Evolutionary conservation across 2,113 vertebrate genomes (phyloP).

Genomic region (Ictalurus furcatus): DNA sequence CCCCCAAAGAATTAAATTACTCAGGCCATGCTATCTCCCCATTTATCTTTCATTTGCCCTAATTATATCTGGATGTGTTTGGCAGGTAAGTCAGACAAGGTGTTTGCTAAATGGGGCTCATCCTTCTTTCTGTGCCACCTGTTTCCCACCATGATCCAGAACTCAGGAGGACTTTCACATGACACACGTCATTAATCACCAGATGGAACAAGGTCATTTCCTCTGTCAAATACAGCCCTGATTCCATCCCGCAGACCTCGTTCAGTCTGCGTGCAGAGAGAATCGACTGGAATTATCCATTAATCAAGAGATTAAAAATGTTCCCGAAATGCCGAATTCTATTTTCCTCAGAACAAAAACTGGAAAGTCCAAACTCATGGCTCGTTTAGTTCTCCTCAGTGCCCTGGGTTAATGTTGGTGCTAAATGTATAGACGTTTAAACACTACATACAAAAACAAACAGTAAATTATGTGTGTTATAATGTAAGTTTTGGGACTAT

Average conservation of each 20-base stretch:
- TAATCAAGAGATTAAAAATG: background rate
- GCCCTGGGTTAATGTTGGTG: background rate
- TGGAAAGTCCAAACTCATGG: background rate
- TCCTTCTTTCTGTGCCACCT: slow-evolving; percentile 40
- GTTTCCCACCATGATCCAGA: slow-evolving; percentile 30
- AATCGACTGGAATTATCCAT: slow-evolving; percentile 1
- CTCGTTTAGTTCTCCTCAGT: slow-evolving; percentile 15
- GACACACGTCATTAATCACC: slow-evolving; percentile 44
- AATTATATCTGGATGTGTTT: slow-evolving; percentile 21
- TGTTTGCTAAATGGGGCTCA: slow-evolving; percentile 28
- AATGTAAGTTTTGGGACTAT: background rate
- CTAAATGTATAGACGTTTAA: background rate
- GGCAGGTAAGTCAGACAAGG: slow-evolving; percentile 25
- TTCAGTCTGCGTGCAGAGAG: background rate
- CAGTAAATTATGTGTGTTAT: too few species aligned
- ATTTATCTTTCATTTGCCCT: slow-evolving; percentile 26
- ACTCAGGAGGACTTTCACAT: slow-evolving; percentile 7
- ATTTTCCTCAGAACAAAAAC: background rate
- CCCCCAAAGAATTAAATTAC: background rate
- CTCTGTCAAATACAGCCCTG: background rate
- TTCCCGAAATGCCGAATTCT: background rate
- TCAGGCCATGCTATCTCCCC: background rate
- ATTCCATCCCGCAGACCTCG: background rate
- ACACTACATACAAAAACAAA: background rate
- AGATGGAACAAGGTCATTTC: slow-evolving; percentile 35